These are phyloP conservation scores for Australoheros facetus DNA, from an alignment of 2,797 vertebrate genomes.

Conservation along the genomic window DNA sequence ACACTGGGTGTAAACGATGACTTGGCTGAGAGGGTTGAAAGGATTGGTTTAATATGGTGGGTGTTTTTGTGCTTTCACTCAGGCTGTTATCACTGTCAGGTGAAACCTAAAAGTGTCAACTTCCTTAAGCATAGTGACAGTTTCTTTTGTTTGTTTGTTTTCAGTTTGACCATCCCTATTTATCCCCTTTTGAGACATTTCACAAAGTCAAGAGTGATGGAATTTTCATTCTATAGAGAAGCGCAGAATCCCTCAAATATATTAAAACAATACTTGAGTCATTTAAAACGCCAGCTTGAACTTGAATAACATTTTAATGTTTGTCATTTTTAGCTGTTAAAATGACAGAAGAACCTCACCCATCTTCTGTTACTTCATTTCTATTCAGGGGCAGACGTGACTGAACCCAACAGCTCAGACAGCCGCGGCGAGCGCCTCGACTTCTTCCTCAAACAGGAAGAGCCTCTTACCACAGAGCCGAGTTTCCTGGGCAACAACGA, in stretches of 20 bases:
- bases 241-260: slow-evolving; percentile 43
- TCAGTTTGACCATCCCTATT: slow-evolving; percentile 16
- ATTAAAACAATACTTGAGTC: slow-evolving; percentile 11
- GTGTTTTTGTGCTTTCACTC: slow-evolving; percentile 25
- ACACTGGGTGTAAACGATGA: slow-evolving; percentile 54
- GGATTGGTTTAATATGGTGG: slow-evolving; percentile 47
- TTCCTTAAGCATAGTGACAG: slow-evolving; percentile 4
- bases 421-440: slow-evolving; percentile 86
- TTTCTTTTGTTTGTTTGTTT: slow-evolving; percentile 8
- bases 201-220: slow-evolving; percentile 6
- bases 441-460: slow-evolving; percentile 87
- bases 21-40: slow-evolving; percentile 53
- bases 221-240: slow-evolving; percentile 20
- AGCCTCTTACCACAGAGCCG: slow-evolving; percentile 83
- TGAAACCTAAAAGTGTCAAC: slow-evolving; percentile 32
- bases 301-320: slow-evolving; percentile 7
- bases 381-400: slow-evolving; percentile 84
- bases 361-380: slow-evolving; percentile 27
- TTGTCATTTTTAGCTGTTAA: background rate
- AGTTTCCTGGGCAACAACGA: slow-evolving; percentile 85
- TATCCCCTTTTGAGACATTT: slow-evolving; percentile 9
- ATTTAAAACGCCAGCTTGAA: background rate
- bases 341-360: slow-evolving; percentile 22
- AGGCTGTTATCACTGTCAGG: slow-evolving; percentile 34
- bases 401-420: slow-evolving; percentile 90